These are phyloP conservation scores for Leptura quadrifasciata DNA, from an alignment of 2,888 invertebrate genomes.

Conservation along the genomic window DNA sequence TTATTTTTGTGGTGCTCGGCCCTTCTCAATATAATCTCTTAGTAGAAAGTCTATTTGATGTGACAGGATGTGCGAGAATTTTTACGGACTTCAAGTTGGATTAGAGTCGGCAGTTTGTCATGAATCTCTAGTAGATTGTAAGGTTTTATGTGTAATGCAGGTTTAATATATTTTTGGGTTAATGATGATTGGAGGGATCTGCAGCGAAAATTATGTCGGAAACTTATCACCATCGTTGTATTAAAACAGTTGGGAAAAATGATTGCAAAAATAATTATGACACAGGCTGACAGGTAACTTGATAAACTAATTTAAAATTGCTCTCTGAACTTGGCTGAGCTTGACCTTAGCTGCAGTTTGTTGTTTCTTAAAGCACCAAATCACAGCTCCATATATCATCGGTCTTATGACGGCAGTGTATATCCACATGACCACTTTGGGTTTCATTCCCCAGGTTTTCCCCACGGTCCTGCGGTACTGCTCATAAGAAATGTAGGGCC, in stretches of 20 bases:
- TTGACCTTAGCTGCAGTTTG: too few relatives aligned
- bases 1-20: background rate
- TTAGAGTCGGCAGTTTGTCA: background rate
- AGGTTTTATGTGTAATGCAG: background rate
- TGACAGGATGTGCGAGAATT: constrained; percentile 2
- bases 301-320: background rate
- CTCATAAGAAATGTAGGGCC: too few relatives aligned
- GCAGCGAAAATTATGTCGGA: background rate
- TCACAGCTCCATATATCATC: too few relatives aligned
- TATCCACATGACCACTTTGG: too few relatives aligned
- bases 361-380: too few relatives aligned
- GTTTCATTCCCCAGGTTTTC: too few relatives aligned
- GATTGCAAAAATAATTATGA: background rate
- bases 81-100: background rate
- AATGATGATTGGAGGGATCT: background rate
- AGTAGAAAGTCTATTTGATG: constrained; percentile 6
- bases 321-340: background rate
- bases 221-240: background rate
- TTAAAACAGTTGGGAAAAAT: background rate
- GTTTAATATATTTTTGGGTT: background rate
- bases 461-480: too few relatives aligned
- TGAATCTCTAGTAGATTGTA: background rate
- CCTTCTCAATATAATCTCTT: background rate
- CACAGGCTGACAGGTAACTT: background rate
- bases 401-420: too few relatives aligned